Base-by-base conservation (phyloP, 2,888 invertebrate species). In the Hoplodrina blanda region DNA sequence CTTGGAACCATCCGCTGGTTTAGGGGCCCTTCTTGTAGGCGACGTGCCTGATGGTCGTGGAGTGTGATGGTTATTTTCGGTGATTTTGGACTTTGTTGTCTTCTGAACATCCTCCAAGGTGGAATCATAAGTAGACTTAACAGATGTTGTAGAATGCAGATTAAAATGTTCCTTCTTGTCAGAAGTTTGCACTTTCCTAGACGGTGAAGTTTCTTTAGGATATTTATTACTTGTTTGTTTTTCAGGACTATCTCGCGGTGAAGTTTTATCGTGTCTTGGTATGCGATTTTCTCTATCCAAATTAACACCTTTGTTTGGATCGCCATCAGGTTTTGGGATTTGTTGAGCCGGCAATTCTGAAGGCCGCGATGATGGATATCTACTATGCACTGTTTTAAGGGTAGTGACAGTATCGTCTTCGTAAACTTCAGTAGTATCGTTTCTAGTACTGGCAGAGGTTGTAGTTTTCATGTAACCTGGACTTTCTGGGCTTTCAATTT, bases 81-180 rank as follows among this genome's bases (percentile, higher is more conserved):
- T 73, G 2, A 67, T 69, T 61, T 70, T 78, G 57, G 78, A 72
- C 33, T 59, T 65, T 30, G 63, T 72, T 6, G 56, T 76, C 10
- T 83, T 78, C 54, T 83, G 69, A 63, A 76, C 56, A 69, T 83
- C 76, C 57, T 88, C 80, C 25, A 71, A 73, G 20, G 71, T 81
- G 15, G 73, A 76, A 50, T 85, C 82, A 50, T 72, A 68, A 49
- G 82, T 82, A 4, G 84, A 73, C 17, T 75, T 79, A 6, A 78
- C 59, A 37, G 83, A 80, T 54, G 76, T 78, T 41, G 78, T 82
- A 8, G 80, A 76, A 54, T 79, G 80, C 68, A 82, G 79, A 65
- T 83, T 78, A 41, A 62, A 76, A 10, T 83, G 71, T 37, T 62
- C 66, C 25, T 75, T 82, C 8, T 20, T 19, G 41, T 62, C 62